Conservation (phyloP, 53 echinoderm and acorn worm genomes). For the Crossaster papposus region DNA sequence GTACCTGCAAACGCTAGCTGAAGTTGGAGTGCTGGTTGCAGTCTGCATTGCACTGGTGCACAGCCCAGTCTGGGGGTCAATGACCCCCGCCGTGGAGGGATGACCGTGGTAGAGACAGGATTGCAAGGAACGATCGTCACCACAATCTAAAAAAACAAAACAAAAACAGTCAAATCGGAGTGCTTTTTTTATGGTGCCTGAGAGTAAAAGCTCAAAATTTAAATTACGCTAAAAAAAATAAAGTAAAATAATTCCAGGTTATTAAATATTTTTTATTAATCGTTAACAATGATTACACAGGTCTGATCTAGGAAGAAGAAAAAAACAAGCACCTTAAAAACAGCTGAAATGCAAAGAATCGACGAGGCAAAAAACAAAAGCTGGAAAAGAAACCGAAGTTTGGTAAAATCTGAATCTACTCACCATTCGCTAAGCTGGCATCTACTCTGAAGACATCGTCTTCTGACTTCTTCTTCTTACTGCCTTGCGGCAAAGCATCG, state of each 20-base stretch:
- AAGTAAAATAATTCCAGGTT: too few relatives aligned
- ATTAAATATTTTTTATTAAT: too few relatives aligned
- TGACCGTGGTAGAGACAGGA: conserved; percentile 69
- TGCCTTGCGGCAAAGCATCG: conserved; percentile 34
- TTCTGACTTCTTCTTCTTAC: conserved; percentile 43
- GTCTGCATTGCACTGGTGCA: conserved; percentile 87
- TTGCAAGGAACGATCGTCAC: conserved; percentile 63
- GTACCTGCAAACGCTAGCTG: conserved; percentile 96
- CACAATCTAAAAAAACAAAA: conserved; percentile 45
- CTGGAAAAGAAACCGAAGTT: background rate
- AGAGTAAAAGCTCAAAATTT: background rate
- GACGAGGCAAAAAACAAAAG: too few relatives aligned
- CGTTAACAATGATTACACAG: too few relatives aligned
- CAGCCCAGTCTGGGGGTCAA: conserved; percentile 69
- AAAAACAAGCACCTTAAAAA: too few relatives aligned
- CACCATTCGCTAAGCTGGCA: conserved; percentile 37
- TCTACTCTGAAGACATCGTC: conserved; percentile 32
- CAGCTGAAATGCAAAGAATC: too few relatives aligned
- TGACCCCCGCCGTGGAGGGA: conserved; percentile 56
- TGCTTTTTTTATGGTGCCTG: background rate
- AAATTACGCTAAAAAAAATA: too few relatives aligned
- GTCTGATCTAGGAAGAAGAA: too few relatives aligned
- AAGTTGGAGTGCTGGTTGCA: conserved; percentile 89
- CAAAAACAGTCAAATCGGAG: background rate
- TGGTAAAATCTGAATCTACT: background rate